Percentiles rank a stretch among this genome's conserved stretches.
Conservation (phyloP, 2,888 invertebrate genomes). For the Heliconius aoede region DNA sequence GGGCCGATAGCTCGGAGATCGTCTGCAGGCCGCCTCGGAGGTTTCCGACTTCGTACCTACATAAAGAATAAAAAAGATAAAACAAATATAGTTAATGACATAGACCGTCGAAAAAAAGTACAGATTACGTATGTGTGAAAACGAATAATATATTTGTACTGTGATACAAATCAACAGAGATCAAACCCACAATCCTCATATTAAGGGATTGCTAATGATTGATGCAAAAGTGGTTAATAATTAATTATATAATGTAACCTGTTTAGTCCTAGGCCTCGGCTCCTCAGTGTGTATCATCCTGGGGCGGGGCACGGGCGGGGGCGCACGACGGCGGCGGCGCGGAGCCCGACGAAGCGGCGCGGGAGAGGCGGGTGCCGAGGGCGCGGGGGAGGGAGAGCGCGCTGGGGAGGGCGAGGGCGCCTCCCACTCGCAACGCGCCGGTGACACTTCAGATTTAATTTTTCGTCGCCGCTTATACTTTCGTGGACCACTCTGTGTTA, state of each 20-base stretch:
- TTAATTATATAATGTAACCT: constrained; percentile 65
- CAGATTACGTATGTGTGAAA: no score
- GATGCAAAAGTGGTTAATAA: no score
- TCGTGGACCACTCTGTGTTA: constrained; percentile 86
- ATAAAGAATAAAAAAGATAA: no score
- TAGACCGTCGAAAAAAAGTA: no score
- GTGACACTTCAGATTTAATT: constrained; percentile 79
- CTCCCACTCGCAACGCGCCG: constrained; percentile 53
- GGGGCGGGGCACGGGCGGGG: constrained; percentile 78
- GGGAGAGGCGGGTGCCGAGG: constrained; percentile 73
- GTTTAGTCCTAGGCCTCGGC: constrained; percentile 85
- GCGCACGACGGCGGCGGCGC: constrained; percentile 54
- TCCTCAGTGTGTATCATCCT: constrained; percentile 91
- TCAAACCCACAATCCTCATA: no score
- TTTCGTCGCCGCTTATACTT: constrained; percentile 92
- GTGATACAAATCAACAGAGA: no score
- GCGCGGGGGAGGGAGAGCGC: constrained; percentile 82
- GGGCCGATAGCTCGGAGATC: constrained; percentile 70
- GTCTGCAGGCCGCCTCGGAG: constrained; percentile 73
- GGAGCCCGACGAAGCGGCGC: constrained; percentile 60
- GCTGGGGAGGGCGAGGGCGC: constrained; percentile 55
- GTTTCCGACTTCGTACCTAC: constrained; percentile 62
- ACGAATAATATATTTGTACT: no score
- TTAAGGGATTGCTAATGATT: no score
- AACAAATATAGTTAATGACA: no score